phyloP scores from a whole-genome alignment of 1,140 invertebrate species.

The Aporrectodea caliginosa region DNA sequence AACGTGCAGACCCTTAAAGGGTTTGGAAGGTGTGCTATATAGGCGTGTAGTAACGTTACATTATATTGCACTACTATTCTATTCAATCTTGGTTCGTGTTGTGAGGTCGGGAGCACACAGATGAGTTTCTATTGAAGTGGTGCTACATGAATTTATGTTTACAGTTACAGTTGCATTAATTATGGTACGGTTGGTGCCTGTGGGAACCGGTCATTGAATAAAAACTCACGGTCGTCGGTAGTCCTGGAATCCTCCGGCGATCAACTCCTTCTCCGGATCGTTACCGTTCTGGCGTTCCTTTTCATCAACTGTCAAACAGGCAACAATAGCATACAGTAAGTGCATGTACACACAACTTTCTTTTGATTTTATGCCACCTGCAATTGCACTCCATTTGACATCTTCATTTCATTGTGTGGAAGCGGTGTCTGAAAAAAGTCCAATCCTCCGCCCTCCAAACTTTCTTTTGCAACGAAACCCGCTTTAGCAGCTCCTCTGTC shows the following conservation, averaged over 20 bases:
- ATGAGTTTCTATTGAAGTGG: not conserved
- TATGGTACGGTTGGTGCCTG: too few relatives aligned
- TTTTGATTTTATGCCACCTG: not conserved
- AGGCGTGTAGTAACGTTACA: not conserved
- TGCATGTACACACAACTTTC: not conserved
- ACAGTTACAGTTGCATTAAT: too few relatives aligned
- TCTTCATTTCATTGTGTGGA: not conserved
- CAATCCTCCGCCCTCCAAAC: too few relatives aligned
- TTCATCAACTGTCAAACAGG: constrained; percentile 26
- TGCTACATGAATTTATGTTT: not conserved
- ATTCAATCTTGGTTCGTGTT: not conserved
- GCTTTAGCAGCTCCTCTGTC: too few relatives aligned
- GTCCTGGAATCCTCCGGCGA: constrained; percentile 17
- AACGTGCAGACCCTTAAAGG: too few relatives aligned
- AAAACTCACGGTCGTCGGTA: constrained; percentile 26
- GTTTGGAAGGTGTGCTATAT: too few relatives aligned
- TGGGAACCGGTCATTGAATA: too few relatives aligned
- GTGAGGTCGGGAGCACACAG: not conserved
- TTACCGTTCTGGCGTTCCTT: constrained; percentile 27
- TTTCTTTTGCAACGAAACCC: too few relatives aligned
- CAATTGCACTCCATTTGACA: not conserved
- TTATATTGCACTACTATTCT: not conserved
- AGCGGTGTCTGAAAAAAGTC: too few relatives aligned
- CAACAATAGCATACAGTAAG: not conserved
- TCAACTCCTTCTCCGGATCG: constrained; percentile 28